These are phyloP conservation scores for Drosophila obscura DNA, from an alignment of 1,140 invertebrate genomes.

Conservation along the genomic window DNA sequence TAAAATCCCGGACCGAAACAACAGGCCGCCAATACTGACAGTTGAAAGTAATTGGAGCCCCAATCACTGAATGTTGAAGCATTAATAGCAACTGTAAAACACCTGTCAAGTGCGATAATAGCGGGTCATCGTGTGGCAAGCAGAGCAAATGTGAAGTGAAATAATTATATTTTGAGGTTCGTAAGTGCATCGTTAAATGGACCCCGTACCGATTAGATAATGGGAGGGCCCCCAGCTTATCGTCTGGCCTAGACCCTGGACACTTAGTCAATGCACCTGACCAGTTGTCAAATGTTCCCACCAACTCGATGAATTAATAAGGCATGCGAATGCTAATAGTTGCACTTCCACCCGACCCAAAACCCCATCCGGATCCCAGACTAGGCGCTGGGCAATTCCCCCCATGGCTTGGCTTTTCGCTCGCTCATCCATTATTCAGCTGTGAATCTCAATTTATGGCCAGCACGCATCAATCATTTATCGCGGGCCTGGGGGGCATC, in stretches of 20 bases:
- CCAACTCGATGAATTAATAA: slow-evolving; percentile 33
- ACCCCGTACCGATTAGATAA: slow-evolving; percentile 55
- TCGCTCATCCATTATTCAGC: slow-evolving; percentile 22
- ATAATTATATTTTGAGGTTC: not conserved
- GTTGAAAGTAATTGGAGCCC: slow-evolving; percentile 1
- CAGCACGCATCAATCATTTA: slow-evolving; percentile 8
- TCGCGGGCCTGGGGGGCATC: not conserved
- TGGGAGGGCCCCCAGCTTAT: slow-evolving; percentile 29
- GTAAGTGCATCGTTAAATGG: slow-evolving; percentile 18
- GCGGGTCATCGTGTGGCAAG: not conserved
- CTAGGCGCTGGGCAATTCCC: slow-evolving; percentile 19
- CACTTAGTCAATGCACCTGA: slow-evolving; percentile 12
- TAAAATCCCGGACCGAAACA: slow-evolving; percentile 4
- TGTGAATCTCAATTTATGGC: not conserved
- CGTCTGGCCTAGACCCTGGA: slow-evolving; percentile 37
- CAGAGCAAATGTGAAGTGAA: not conserved
- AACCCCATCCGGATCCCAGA: not conserved
- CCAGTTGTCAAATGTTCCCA: slow-evolving; percentile 41
- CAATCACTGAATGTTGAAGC: slow-evolving; percentile 11
- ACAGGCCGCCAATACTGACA: not conserved
- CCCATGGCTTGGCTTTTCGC: not conserved
- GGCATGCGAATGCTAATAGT: not conserved
- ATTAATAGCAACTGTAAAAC: slow-evolving; percentile 7
- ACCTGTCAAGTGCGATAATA: slow-evolving; percentile 39
- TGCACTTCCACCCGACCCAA: not conserved